A percentile compares a stretch with the other conserved stretches of the same genome.
Conservation (phyloP, 2,888 invertebrate species). For the Microdon myrmicae region DNA sequence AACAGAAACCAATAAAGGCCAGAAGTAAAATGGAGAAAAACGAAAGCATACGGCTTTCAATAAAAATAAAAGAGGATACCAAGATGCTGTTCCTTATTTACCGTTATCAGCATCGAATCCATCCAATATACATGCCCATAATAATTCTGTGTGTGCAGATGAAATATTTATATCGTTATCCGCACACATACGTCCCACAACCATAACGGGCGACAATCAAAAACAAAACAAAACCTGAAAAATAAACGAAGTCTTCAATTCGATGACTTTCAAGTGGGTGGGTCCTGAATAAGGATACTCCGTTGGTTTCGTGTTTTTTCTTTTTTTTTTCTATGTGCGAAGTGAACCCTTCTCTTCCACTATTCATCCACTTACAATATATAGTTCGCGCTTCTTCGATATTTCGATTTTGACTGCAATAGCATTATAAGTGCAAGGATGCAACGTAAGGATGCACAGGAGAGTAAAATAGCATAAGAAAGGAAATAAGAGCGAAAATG, state of each 20-base stretch:
- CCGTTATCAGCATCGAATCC: slow-evolving; percentile 45
- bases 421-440: slow-evolving; percentile 9
- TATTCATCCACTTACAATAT: slow-evolving; percentile 34
- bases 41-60: slow-evolving; percentile 3
- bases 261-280: slow-evolving; percentile 50
- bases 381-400: slow-evolving; percentile 51
- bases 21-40: background rate
- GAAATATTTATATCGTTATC: slow-evolving; percentile 30
- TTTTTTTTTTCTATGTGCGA: slow-evolving; percentile 10
- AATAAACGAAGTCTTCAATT: slow-evolving; percentile 32
- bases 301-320: slow-evolving; percentile 4
- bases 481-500: slow-evolving; percentile 27
- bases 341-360: background rate
- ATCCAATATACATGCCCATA: slow-evolving; percentile 37
- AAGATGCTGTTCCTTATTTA: slow-evolving; percentile 42
- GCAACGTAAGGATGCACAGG: slow-evolving; percentile 15
- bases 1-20: slow-evolving; percentile 4
- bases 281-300: slow-evolving; percentile 33
- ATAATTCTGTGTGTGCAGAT: slow-evolving; percentile 24
- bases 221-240: slow-evolving; percentile 20
- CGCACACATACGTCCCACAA: too few relatives aligned
- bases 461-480: slow-evolving; percentile 33
- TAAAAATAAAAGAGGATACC: slow-evolving; percentile 13
- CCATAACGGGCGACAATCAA: too few relatives aligned
- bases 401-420: slow-evolving; percentile 36